Evolutionary conservation across 2,888 invertebrate genomes (phyloP).

Genomic region (Troides helena): DNA sequence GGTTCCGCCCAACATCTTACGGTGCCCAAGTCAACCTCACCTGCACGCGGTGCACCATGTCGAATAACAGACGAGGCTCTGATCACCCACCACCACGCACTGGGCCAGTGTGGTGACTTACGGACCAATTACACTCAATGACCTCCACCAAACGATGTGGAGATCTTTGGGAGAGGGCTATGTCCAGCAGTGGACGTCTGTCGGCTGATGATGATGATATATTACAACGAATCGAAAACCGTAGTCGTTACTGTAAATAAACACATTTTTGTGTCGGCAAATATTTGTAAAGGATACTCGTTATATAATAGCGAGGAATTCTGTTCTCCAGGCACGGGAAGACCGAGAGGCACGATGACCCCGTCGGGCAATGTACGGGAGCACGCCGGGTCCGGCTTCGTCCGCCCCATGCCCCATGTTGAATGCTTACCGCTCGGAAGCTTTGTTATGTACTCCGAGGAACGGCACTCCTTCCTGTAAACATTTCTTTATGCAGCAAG

Average conservation of each 20-base stretch:
- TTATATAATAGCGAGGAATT: constrained; percentile 88
- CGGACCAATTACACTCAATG: no score
- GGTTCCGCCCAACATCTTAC: no score
- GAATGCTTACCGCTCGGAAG: constrained; percentile 92
- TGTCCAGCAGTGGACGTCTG: no score
- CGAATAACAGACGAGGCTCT: no score
- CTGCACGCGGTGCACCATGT: no score
- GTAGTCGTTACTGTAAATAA: neutral
- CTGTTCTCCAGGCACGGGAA: constrained; percentile 68
- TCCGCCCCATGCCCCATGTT: constrained; percentile 91
- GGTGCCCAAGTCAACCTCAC: no score
- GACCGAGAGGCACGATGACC: constrained; percentile 89
- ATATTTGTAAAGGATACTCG: constrained; percentile 87
- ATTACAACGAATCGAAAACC: neutral
- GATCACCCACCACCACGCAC: no score
- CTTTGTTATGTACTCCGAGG: constrained; percentile 87
- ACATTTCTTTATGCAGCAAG: neutral
- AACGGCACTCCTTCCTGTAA: constrained; percentile 85
- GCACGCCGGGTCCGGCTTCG: constrained; percentile 88
- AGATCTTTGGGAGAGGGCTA: no score
- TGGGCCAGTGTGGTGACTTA: no score
- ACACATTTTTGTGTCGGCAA: neutral
- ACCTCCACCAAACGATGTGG: no score
- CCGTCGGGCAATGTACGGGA: constrained; percentile 82
- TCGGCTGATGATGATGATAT: no score